These are phyloP conservation scores for Drosophila trapezifrons DNA, from an alignment of 1,140 invertebrate species.

Conservation along the genomic window DNA sequence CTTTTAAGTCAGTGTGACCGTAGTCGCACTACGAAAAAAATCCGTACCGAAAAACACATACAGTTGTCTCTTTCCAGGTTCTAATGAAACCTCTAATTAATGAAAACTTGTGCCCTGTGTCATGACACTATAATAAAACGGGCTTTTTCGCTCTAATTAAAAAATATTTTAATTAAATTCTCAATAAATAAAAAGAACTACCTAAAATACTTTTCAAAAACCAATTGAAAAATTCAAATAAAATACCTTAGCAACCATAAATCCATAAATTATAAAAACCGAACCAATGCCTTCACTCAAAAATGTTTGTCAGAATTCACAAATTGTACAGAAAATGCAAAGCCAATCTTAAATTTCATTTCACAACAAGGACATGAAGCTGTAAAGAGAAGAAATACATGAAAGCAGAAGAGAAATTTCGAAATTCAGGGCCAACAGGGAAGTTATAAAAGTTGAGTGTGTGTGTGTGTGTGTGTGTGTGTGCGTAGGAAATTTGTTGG, in stretches of 20 bases:
- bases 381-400: background rate
- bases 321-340: background rate
- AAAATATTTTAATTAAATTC: background rate
- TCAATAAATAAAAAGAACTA: background rate
- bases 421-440: background rate
- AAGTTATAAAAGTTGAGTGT: constrained; percentile 2
- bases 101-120: too few species aligned
- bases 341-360: constrained; percentile 8
- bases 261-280: background rate
- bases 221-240: background rate
- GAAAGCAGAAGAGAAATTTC: background rate
- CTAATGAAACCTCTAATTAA: too few species aligned
- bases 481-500: constrained; percentile 7
- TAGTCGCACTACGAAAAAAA: too few species aligned
- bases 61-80: too few species aligned
- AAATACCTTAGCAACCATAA: background rate
- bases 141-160: too few species aligned
- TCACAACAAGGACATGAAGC: background rate
- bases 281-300: background rate
- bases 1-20: too few species aligned
- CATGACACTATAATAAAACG: too few species aligned
- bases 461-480: too few species aligned
- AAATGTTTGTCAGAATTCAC: background rate
- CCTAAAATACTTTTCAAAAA: background rate
- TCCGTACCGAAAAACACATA: too few species aligned